Conservation (phyloP, 2,797 vertebrate species). For the Sebastes baramenuke region DNA sequence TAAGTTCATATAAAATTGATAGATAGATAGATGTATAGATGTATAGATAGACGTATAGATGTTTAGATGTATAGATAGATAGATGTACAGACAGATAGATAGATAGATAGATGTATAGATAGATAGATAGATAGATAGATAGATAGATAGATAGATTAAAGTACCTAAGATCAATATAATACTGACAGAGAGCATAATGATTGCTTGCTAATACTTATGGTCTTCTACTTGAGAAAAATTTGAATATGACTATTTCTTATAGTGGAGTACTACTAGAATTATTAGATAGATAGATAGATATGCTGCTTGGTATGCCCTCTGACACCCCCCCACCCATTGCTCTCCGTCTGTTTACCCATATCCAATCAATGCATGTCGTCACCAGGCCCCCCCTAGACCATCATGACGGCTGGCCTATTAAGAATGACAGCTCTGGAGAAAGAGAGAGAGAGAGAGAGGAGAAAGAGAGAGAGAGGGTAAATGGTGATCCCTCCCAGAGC, state of each 20-base stretch:
- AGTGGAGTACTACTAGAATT: not conserved
- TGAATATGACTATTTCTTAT: not conserved
- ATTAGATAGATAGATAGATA: not conserved
- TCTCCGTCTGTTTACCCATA: constrained; percentile 91
- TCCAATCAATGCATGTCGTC: constrained; percentile 95
- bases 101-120: not conserved
- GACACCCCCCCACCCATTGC: constrained; percentile 78
- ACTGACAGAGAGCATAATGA: no score
- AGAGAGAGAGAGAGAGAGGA: constrained; percentile 85
- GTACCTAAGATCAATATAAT: no score
- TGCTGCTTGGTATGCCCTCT: constrained; percentile 13
- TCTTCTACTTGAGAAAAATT: not conserved
- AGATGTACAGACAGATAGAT: not conserved
- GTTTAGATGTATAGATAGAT: not conserved
- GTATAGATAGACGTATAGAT: not conserved
- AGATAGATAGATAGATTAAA: not conserved
- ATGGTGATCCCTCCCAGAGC: constrained; percentile 98
- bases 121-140: not conserved
- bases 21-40: not conserved
- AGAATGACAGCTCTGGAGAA: constrained; percentile 92
- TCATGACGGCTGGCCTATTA: constrained; percentile 94
- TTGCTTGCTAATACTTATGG: not conserved
- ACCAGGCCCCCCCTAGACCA: constrained; percentile 80
- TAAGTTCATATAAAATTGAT: no score
- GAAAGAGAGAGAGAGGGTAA: constrained; percentile 81